Evolutionary conservation across 2,797 vertebrate genomes (phyloP).

Genomic region (Oophaga sylvatica): DNA sequence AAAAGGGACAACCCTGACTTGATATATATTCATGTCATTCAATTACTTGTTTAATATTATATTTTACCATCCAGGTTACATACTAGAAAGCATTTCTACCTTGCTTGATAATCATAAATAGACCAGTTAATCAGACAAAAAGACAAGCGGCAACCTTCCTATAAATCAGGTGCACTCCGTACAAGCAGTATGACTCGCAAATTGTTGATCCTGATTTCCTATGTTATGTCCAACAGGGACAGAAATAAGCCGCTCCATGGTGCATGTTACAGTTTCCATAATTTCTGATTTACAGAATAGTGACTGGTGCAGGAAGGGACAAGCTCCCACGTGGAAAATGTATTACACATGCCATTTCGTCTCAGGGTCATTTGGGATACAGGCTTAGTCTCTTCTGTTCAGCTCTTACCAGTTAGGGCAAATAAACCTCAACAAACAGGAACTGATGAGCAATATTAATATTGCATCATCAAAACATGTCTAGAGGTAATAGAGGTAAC

Average conservation of each 20-base stretch:
- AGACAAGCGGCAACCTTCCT: conserved; percentile 18
- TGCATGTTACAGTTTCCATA: conserved; percentile 43
- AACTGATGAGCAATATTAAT: not conserved
- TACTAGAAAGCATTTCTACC: not conserved
- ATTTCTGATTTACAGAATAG: conserved; percentile 17
- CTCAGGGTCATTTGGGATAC: conserved; percentile 28
- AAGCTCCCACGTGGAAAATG: conserved; percentile 8
- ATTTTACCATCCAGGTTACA: not conserved
- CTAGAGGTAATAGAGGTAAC: not conserved
- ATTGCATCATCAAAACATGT: not conserved
- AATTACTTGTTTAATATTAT: not conserved
- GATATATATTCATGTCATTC: not conserved
- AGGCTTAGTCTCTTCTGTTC: not conserved
- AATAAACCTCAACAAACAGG: not conserved
- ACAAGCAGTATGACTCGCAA: conserved; percentile 37
- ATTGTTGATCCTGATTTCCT: conserved; percentile 30
- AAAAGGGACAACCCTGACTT: not conserved
- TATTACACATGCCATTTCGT: conserved; percentile 24
- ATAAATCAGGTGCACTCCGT: conserved; percentile 15
- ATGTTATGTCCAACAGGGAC: conserved; percentile 33
- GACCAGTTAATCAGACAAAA: conserved; percentile 23
- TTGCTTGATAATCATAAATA: conserved; percentile 35
- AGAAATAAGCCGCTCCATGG: conserved; percentile 36
- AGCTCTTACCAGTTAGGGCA: not conserved
- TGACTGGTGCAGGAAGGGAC: conserved; percentile 6